Base-by-base conservation (phyloP, 2,888 invertebrate genomes). In the Abrostola triplasia region DNA sequence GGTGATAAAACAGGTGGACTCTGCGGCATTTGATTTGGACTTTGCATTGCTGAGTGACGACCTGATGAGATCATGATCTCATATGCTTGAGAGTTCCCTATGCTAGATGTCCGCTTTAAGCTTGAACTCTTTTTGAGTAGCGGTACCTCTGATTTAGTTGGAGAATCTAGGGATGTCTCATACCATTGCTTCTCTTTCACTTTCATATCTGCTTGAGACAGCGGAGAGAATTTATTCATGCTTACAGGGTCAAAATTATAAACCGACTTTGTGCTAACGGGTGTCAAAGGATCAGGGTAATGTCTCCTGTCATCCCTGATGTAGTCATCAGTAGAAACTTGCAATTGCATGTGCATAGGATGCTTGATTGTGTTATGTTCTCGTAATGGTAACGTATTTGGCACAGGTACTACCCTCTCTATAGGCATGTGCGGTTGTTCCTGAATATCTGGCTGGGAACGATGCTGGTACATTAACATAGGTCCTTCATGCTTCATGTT, bases 181-280 rank as follows among this genome's bases (percentile, higher is more conserved):
- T 96, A 96, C 96, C 96, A 96, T 74, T 96, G 96, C 76, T 96
- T 96, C 80, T 96, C 96, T 84, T 95, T 94, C 7, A 89, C 82
- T 84, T 90, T 94, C 73, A 87, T 84, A 59, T 95, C 94, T 13
- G 82, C 74, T 70, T 92, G 93, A 54, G 92, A 93, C 2, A 91
- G 81, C 49, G 94, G 93, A 6, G 94, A 94, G 73, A 90, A 93
- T 69, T 92, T 93, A 65, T 88, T 92, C 88, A 92, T 89, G 64
- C 91, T 90, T 6, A 91, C 88, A 5, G 93, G 92, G 68, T 94
- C 94, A 81, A 92, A 93, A 73, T 90, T 92, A 67, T 90, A 93
- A 1, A 91, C 90, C 10, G 94, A 94, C 71, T 91, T 88, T 73
- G 92, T 91, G 71, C 94, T 94, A 6, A 93, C 88, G 41, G 94